These are phyloP conservation scores for Ariopsis seemanni DNA, from an alignment of 2,113 vertebrate genomes.

Conservation along the genomic window DNA sequence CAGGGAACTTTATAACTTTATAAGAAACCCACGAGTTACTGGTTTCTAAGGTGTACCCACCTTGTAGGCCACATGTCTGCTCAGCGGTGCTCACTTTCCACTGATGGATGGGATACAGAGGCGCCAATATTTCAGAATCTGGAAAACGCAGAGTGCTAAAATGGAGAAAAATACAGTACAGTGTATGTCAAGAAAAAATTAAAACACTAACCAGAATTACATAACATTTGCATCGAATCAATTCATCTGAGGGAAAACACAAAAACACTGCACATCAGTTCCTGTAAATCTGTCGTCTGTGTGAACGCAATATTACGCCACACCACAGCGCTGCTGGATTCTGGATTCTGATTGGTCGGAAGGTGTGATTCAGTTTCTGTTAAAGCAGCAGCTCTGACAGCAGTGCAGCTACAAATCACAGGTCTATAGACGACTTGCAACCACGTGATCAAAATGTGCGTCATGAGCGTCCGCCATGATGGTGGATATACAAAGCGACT, in stretches of 20 bases:
- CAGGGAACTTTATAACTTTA: background rate
- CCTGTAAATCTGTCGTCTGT: background rate
- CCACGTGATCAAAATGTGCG: too few species aligned
- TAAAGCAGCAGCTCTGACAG: too few species aligned
- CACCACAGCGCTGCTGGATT: background rate
- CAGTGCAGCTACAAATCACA: background rate
- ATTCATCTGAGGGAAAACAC: background rate
- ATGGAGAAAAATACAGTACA: background rate
- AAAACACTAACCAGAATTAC: background rate
- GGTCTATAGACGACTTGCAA: background rate
- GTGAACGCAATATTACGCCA: background rate
- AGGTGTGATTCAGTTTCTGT: background rate
- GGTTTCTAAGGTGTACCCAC: background rate
- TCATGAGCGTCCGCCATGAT: too few species aligned
- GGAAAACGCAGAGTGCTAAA: background rate
- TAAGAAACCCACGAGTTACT: background rate
- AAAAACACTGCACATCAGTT: too few species aligned
- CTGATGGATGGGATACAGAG: background rate
- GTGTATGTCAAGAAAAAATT: background rate
- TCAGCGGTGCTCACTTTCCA: background rate
- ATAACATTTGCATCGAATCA: background rate
- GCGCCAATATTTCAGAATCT: background rate
- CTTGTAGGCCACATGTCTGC: background rate
- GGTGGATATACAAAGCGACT: too few species aligned
- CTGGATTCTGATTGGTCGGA: background rate